A percentile compares a stretch with the other conserved stretches of the same genome.
Evolutionary conservation across 1,140 invertebrate species (phyloP).

Genomic region (Diorhabda sublineata): DNA sequence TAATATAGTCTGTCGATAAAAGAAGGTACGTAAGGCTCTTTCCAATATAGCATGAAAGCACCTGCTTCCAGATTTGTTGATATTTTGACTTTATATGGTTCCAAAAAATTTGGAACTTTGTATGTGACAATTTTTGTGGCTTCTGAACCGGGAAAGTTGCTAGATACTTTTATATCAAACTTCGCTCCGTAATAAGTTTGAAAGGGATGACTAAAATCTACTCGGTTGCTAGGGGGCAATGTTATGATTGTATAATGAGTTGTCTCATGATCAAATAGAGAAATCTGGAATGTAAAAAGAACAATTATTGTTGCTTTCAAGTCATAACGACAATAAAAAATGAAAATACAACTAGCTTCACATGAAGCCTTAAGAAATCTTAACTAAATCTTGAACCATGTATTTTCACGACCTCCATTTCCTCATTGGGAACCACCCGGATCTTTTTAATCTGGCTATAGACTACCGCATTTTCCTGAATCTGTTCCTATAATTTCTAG

Average conservation of each 20-base stretch:
- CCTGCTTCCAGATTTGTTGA: conserved; percentile 29
- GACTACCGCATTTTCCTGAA: too few species aligned
- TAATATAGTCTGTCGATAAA: conserved; percentile 34
- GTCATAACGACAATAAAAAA: too few species aligned
- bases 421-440: too few species aligned
- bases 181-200: conserved; percentile 27
- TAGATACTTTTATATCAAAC: conserved; percentile 34
- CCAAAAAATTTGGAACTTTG: conserved; percentile 32
- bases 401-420: too few species aligned
- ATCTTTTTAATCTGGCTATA: too few species aligned
- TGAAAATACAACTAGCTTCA: too few species aligned
- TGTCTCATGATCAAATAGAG: conserved; percentile 15
- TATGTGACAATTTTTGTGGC: conserved; percentile 27
- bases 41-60: conserved; percentile 38
- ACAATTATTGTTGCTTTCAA: not conserved
- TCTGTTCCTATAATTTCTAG: too few species aligned
- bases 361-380: too few species aligned
- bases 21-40: conserved; percentile 33
- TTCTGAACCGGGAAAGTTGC: conserved; percentile 28
- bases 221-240: conserved; percentile 17
- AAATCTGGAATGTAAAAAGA: conserved; percentile 21
- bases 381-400: too few species aligned
- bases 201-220: conserved; percentile 22
- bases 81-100: conserved; percentile 34
- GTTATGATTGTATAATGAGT: conserved; percentile 21